Percentiles rank a stretch among this genome's conserved stretches.
These are phyloP conservation scores for Caenorhabditis sp. DNA, from an alignment of 2,888 invertebrate species.

Conservation along the genomic window DNA sequence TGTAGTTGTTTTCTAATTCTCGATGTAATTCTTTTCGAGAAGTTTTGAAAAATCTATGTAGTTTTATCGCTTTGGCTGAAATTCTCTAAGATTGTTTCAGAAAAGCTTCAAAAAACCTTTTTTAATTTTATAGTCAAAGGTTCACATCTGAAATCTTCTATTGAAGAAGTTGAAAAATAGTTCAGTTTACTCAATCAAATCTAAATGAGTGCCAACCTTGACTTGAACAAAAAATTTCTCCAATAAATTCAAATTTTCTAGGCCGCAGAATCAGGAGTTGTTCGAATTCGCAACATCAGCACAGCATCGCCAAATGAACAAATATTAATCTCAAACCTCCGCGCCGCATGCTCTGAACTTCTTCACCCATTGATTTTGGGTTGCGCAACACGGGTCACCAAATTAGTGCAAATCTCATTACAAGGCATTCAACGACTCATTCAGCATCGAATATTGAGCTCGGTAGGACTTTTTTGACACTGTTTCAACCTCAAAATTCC, in stretches of 20 bases:
- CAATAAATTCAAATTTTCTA: too few species aligned
- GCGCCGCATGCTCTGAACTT: conserved; percentile 78
- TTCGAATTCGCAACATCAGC: conserved; percentile 80
- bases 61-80: too few species aligned
- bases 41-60: neutral
- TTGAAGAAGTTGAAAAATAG: too few species aligned
- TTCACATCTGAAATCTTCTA: too few species aligned
- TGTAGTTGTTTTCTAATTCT: too few species aligned
- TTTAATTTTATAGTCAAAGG: too few species aligned
- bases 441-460: conserved; percentile 63
- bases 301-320: conserved; percentile 53
- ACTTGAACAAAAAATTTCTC: too few species aligned
- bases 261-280: conserved; percentile 94
- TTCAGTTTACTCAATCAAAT: too few species aligned
- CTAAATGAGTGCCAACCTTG: too few species aligned
- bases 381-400: conserved; percentile 94
- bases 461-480: conserved; percentile 44
- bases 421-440: conserved; percentile 92
- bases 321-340: conserved; percentile 57
- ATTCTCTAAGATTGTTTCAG: too few species aligned
- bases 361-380: conserved; percentile 94
- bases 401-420: conserved; percentile 91
- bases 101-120: neutral
- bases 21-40: neutral
- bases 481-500: neutral